phyloP scores from a whole-genome alignment of 1,140 invertebrate genomes.

The Batillaria attramentaria region DNA sequence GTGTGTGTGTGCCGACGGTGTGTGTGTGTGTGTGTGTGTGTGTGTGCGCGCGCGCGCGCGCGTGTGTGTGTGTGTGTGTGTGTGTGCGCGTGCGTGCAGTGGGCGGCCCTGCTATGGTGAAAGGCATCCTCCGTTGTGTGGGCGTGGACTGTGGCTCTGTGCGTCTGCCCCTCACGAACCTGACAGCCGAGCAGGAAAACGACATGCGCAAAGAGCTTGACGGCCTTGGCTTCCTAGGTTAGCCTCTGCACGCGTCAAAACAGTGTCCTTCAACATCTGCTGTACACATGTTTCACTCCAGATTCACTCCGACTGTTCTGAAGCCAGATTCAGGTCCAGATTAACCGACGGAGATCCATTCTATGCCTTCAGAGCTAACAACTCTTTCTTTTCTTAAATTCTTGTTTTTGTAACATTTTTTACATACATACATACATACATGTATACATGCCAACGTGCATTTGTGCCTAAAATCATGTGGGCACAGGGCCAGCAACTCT shows the following conservation, averaged over 20 bases:
- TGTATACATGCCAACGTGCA: no score
- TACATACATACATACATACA: no score
- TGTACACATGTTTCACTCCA: no score
- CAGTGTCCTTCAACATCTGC: no score
- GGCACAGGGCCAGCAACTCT: no score
- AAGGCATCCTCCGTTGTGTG: conserved; percentile 49
- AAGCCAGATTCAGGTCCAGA: no score
- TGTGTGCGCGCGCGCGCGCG: background rate
- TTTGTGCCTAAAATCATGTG: no score
- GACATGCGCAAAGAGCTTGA: conserved; percentile 41
- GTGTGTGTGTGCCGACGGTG: background rate
- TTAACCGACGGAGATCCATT: background rate
- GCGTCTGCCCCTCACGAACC: conserved; percentile 44
- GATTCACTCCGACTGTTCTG: no score
- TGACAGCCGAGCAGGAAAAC: conserved; percentile 32
- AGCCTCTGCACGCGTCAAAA: no score
- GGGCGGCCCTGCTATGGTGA: conserved; percentile 46
- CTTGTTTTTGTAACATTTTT: no score
- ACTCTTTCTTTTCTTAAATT: no score
- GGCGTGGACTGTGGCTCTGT: conserved; percentile 51
- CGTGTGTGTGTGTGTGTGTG: background rate
- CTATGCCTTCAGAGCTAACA: no score
- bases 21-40: background rate
- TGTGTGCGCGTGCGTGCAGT: conserved; percentile 33
- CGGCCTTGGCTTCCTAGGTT: conserved; percentile 41